phyloP scores from a whole-genome alignment of 2,113 vertebrate species.

The Salvator merianae region DNA sequence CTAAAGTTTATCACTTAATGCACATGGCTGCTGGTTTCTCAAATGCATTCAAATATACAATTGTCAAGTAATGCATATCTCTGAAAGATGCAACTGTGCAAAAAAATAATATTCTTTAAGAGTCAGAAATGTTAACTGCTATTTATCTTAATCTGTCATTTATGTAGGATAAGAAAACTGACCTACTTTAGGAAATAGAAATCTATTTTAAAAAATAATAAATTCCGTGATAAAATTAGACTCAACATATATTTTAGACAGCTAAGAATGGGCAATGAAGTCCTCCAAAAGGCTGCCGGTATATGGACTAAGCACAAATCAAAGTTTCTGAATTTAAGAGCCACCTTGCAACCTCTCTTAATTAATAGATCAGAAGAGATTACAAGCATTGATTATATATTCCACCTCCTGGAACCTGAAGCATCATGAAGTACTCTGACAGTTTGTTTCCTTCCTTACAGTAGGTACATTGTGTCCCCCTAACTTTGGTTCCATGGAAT shows the following conservation, averaged over 20 bases:
- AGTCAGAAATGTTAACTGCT: neutral
- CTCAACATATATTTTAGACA: neutral
- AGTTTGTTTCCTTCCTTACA: neutral
- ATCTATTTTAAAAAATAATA: neutral
- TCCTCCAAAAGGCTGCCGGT: constrained; percentile 15
- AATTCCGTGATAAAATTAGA: neutral
- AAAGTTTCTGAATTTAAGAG: constrained; percentile 16
- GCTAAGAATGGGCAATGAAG: constrained; percentile 7
- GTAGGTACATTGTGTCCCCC: constrained; percentile 3
- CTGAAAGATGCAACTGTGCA: neutral
- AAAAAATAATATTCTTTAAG: neutral
- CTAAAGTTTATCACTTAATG: neutral
- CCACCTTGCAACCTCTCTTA: neutral
- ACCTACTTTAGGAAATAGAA: neutral
- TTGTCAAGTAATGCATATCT: neutral
- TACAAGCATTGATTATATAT: constrained; percentile 13
- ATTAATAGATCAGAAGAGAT: neutral
- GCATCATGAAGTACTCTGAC: constrained; percentile 10
- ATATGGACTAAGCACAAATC: constrained; percentile 39
- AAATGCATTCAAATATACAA: neutral
- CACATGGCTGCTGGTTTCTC: neutral
- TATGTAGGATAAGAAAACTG: neutral
- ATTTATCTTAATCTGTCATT: neutral
- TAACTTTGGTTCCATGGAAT: neutral
- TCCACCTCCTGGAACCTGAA: constrained; percentile 5